A percentile compares a stretch with the other conserved stretches of the same genome.
Conservation (phyloP, 1,140 invertebrate genomes). For the Diuraphis noxia region DNA sequence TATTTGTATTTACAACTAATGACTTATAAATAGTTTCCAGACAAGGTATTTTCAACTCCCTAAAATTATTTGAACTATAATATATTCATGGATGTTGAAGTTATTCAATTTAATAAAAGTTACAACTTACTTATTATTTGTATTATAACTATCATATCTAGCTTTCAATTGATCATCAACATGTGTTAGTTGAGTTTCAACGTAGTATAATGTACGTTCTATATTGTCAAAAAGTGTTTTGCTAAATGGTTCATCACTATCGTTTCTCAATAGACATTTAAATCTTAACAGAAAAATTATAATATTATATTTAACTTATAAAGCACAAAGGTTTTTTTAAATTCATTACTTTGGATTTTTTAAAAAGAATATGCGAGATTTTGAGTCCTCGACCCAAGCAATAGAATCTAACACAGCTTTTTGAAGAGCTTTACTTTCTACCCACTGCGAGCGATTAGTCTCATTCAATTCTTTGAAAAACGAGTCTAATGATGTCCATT, state of each 20-base stretch:
- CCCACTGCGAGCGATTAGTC: slow-evolving; percentile 41
- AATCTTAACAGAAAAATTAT: slow-evolving; percentile 11
- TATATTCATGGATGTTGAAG: neutral
- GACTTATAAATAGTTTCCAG: slow-evolving; percentile 47
- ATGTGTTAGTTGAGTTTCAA: slow-evolving; percentile 48
- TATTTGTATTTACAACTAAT: slow-evolving; percentile 42
- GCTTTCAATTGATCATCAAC: slow-evolving; percentile 47
- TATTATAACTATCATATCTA: slow-evolving; percentile 33
- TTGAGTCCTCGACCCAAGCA: slow-evolving; percentile 46
- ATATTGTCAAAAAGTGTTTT: slow-evolving; percentile 48
- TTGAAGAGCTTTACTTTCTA: slow-evolving; percentile 42
- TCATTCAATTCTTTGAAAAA: slow-evolving; percentile 51
- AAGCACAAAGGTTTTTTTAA: neutral
- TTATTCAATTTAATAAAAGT: neutral
- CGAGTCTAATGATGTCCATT: slow-evolving; percentile 33
- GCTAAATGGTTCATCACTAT: slow-evolving; percentile 45
- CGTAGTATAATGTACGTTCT: slow-evolving; percentile 44
- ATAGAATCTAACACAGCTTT: slow-evolving; percentile 39
- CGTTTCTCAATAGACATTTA: slow-evolving; percentile 44
- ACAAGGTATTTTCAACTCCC: slow-evolving; percentile 47
- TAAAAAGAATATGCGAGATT: slow-evolving; percentile 48
- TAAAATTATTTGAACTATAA: neutral
- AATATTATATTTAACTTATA: neutral
- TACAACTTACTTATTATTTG: slow-evolving; percentile 21
- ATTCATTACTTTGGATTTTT: slow-evolving; percentile 41